Evolutionary conservation across 2,888 invertebrate species (phyloP), one percentile per base, ranked within the genome.

Genomic region (Druceiella hillmani): DNA sequence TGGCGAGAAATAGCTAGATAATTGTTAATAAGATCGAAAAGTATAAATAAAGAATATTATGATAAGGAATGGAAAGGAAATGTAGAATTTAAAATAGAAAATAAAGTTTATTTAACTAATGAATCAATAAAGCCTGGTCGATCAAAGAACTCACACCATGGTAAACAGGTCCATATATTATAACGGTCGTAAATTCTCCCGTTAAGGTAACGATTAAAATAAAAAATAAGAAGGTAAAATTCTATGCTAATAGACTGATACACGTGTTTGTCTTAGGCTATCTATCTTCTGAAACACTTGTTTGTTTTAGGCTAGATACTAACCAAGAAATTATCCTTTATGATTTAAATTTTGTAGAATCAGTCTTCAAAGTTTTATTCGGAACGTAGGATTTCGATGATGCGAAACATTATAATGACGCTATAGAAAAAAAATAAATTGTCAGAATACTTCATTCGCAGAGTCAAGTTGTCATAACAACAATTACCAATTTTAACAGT

Each of bases 1-100:
- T 31, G 27, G 11, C 36, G 36, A n/a, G 17, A 49, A 41, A 33
- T 47, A 7, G 48, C 48, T 14, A 33, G 34, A 37, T 30, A 46
- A 10, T 42, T 45, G 32, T 20, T 40, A 17, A 11, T 46, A 20
- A 38, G 44, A 28, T 13, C 15, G 15, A 40, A 40, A 24, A 10
- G 26, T 15, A 39, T 17, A 29, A 39, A 39, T 20, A 38, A 40
- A 24, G n/a, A 11, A 10, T 13, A 31, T 40, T 35, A 40, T 22
- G n/a, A n/a, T n/a, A n/a, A n/a, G n/a, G 43, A 45, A 26, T 24
- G 30, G 16, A 7, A 6, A 20, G n/a, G 6, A 6, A 20, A 20
- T n/a, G 22, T 20, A 7, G n/a, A 20, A 20, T 20, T 7, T n/a
- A 20, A 20, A 20, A n/a, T 20, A 20, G 22, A n/a, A 20, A 20